Evolutionary conservation across 92 coral and sea anemone genomes (phyloP).

Genomic region (Paramuricea clavata): DNA sequence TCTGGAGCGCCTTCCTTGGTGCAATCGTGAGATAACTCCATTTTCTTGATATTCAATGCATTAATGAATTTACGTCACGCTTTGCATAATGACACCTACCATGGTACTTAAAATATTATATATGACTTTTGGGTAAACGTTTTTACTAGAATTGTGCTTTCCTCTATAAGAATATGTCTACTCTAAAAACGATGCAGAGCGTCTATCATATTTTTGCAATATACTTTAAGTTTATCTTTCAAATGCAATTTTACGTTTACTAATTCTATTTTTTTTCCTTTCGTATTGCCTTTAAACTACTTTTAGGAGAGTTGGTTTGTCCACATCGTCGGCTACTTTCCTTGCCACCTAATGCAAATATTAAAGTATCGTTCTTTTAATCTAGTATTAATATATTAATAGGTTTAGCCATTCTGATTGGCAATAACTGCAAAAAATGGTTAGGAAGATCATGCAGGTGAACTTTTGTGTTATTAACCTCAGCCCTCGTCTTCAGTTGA

Average conservation of each 20-base stretch:
- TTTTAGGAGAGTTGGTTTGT: conserved; percentile 35
- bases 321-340: conserved; percentile 18
- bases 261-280: neutral
- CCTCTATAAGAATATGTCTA: neutral
- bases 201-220: neutral
- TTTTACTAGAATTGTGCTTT: too few relatives aligned
- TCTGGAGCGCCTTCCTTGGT: too few relatives aligned
- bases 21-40: too few relatives aligned
- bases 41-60: too few relatives aligned
- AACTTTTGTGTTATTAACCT: too few relatives aligned
- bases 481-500: too few relatives aligned
- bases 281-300: neutral
- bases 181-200: too few relatives aligned
- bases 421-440: neutral
- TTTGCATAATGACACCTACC: too few relatives aligned
- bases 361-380: neutral
- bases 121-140: too few relatives aligned
- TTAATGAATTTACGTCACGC: too few relatives aligned
- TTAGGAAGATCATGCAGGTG: neutral
- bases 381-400: neutral
- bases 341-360: neutral
- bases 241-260: neutral
- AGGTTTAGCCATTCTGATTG: neutral
- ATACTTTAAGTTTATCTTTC: neutral
- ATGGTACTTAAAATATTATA: too few relatives aligned